phyloP scores from a whole-genome alignment of 2,888 invertebrate species.

The Itoplectis maculator region DNA sequence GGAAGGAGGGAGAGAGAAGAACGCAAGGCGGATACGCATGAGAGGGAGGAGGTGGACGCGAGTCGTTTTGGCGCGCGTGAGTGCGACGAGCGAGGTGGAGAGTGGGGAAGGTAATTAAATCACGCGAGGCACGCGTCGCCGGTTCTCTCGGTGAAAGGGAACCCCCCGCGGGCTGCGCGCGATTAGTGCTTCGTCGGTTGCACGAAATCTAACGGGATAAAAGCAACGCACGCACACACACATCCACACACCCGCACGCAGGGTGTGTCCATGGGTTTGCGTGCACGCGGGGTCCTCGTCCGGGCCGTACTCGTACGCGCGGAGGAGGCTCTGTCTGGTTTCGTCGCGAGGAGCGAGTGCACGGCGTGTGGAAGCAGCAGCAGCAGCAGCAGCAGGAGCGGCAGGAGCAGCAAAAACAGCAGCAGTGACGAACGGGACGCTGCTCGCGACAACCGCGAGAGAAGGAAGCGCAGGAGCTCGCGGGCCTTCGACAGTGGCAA shows the following conservation, averaged over 20 bases:
- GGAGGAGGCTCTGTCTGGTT: slow-evolving; percentile 5
- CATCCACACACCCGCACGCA: slow-evolving; percentile 6
- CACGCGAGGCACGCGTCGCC: background rate
- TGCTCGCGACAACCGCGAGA: background rate
- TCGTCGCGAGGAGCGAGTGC: background rate
- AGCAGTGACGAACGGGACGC: background rate
- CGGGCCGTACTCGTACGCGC: slow-evolving; percentile 57
- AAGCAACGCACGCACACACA: background rate
- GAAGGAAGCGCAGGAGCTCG: too few species aligned
- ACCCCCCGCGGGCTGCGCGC: background rate
- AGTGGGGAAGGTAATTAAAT: too few species aligned
- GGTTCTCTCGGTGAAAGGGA: background rate
- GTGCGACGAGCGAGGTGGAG: too few species aligned
- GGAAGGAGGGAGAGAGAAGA: too few species aligned
- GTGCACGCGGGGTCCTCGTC: slow-evolving; percentile 55
- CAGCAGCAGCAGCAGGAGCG: background rate
- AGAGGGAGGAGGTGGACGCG: too few species aligned
- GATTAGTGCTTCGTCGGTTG: background rate
- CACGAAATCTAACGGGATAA: background rate
- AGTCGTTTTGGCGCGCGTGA: too few species aligned
- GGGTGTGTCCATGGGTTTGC: slow-evolving; percentile 67
- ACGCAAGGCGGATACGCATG: too few species aligned
- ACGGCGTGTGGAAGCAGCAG: background rate
- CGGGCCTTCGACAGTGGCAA: background rate
- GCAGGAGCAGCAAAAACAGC: too few species aligned